These are phyloP conservation scores for Allobates femoralis DNA, from an alignment of 2,797 vertebrate species.

Conservation along the genomic window DNA sequence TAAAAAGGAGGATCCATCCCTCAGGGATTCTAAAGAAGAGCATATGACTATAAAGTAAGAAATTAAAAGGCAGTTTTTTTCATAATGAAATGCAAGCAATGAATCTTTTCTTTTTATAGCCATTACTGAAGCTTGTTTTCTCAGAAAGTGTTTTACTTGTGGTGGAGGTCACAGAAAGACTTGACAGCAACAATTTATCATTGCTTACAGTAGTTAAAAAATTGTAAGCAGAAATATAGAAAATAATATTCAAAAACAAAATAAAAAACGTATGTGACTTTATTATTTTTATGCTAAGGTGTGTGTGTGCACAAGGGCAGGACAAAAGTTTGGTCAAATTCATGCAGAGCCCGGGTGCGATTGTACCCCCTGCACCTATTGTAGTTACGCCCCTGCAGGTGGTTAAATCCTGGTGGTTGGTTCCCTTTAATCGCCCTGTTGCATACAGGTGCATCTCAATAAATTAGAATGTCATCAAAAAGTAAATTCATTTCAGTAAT, in stretches of 20 bases:
- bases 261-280: no score
- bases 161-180: background rate
- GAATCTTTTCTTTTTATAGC: background rate
- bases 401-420: no score
- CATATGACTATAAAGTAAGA: constrained; percentile 18
- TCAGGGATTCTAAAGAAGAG: constrained; percentile 12
- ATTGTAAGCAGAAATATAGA: background rate
- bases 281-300: no score
- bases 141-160: constrained; percentile 2
- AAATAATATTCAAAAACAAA: background rate
- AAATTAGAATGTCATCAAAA: no score
- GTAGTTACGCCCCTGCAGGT: no score
- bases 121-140: constrained; percentile 9
- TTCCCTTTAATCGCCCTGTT: no score
- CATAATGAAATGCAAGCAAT: background rate
- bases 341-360: no score
- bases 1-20: background rate
- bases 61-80: constrained; percentile 32
- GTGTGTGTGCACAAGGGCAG: no score
- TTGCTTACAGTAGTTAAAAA: background rate
- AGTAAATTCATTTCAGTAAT: no score
- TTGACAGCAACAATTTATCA: background rate
- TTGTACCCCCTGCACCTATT: no score
- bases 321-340: no score
- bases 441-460: no score